These are phyloP conservation scores for Sinonovacula constricta DNA, from an alignment of 1,140 invertebrate genomes.

Conservation along the genomic window DNA sequence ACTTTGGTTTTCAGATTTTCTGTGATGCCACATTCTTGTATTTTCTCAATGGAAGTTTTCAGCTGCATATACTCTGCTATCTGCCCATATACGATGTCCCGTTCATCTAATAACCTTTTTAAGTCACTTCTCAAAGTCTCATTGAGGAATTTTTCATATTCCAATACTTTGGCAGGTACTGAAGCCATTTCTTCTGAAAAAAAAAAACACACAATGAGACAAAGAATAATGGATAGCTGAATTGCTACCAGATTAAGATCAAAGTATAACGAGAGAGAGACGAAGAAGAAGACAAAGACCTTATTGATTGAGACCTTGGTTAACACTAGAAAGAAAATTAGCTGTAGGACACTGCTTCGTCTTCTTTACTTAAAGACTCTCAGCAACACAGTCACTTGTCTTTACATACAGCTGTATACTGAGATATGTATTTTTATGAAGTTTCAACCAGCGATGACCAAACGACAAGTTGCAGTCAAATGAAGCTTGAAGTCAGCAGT, in stretches of 20 bases:
- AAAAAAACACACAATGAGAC: neutral
- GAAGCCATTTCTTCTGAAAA: neutral
- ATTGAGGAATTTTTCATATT: slow-evolving; percentile 72
- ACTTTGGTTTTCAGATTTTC: slow-evolving; percentile 87
- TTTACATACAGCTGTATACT: no score
- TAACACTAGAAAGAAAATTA: no score
- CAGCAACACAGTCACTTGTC: no score
- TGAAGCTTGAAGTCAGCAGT: no score
- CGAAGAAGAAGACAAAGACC: no score
- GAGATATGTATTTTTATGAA: no score
- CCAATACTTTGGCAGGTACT: slow-evolving; percentile 56
- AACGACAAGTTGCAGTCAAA: no score
- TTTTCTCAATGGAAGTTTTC: slow-evolving; percentile 76
- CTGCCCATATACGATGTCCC: slow-evolving; percentile 84
- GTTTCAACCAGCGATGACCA: no score
- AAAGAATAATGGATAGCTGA: neutral
- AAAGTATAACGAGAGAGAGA: no score
- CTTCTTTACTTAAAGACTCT: neutral
- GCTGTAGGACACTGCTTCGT: neutral
- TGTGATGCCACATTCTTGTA: slow-evolving; percentile 81
- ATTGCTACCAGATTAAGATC: neutral
- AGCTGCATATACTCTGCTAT: slow-evolving; percentile 87
- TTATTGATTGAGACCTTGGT: no score
- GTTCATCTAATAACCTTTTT: slow-evolving; percentile 83
- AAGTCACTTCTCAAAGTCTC: slow-evolving; percentile 72